Evolutionary conservation across 2,113 vertebrate genomes (phyloP), one percentile per base, ranked within the genome.

Genomic region (Podiceps cristatus): DNA sequence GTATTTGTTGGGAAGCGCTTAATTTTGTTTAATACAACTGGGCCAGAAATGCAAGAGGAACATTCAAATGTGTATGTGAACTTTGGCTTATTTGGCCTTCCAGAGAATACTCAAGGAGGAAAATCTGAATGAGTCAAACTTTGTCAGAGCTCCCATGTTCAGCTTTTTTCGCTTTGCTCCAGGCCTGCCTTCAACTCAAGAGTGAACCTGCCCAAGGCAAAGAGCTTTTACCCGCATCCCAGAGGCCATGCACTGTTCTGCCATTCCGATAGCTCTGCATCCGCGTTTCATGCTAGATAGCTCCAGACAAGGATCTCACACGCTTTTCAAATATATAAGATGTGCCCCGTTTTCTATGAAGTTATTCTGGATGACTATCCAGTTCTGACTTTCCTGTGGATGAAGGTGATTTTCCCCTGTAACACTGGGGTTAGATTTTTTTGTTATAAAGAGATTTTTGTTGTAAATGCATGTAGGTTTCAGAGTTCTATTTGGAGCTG

Each of bases 291-390:
- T 22, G 15, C 4, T 5, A 5, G 6, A 9, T 7, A 11, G 5
- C 3, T 47, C 29, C 33, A 42, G 28, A 72, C 2, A 35, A 37
- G 17, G 29, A 37, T 7, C 3, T 58, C 24, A 58, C 4, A 23
- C 5, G 5, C 25, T 59, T 33, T 33, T n/a, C 28, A 40, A 2
- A 17, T 8, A 10, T 0, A 25, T 5, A 45, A 44, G 59, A 50
- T 7, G 7, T 40, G 23, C 4, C 25, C 25, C 1, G 0, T 78
- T 90, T 60, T 11, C 20, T 19, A 0, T 16, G 11, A 31, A 9
- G 2, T 49, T 66, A 10, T 45, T 86, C 9, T 37, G 18, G 53
- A 49, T 16, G 25, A 60, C 20, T 60, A 16, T 31, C 20, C 5
- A 33, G 3, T 50, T 11, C 4, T 52, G 19, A 33, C 50, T 69